Evolutionary conservation across 1,140 invertebrate genomes (phyloP), one percentile per base, ranked within the genome.

Genomic region (Coboldia fuscipes): DNA sequence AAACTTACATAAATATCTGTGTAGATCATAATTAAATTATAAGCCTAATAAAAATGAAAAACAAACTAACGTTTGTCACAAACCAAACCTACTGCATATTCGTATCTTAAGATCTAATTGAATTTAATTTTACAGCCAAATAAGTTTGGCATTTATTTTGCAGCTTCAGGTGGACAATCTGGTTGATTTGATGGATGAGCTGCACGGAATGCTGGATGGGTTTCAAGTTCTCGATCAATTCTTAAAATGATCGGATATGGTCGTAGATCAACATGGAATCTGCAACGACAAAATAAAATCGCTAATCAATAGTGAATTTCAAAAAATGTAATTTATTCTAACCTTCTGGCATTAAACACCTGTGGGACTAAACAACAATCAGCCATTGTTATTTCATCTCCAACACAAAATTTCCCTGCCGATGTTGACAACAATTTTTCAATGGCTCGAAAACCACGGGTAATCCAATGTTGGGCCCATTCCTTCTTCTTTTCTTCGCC

Each of bases 321-420:
- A 2, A 27, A n/a, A 33, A 28, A 33, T 27, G 8, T 12, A 43
- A 30, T 44, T 33, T 23, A 24, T 5, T 33, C 38, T 46, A 46
- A 76, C 75, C 79, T 75, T 55, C 75, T 65, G 21, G 84, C 83
- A 60, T 85, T 86, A 47, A 79, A 84, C 28, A 92, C 79, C 65
- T 97, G 92, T 32, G 92, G 89, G 28, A 96, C 80, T 16, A 97
- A 61, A 49, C 84, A 96, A 44, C 88, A 85, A 56, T 98, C 93
- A 18, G 92, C 90, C 46, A 97, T 58, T 0, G 9, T 5, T 21
- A 97, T 72, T 42, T 83, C 70, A 59, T 97, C 84, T 3, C 90
- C 92, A 2, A 94, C 78, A 51, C 85, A 89, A 49, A 90, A 97
- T 53, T 90, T 88, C 12, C 90, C 92, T 30, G 83, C 75, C 35